Percentiles rank a stretch among this genome's conserved stretches.
Conservation (phyloP, 2,113 vertebrate species). For the Crotalus tigris region DNA sequence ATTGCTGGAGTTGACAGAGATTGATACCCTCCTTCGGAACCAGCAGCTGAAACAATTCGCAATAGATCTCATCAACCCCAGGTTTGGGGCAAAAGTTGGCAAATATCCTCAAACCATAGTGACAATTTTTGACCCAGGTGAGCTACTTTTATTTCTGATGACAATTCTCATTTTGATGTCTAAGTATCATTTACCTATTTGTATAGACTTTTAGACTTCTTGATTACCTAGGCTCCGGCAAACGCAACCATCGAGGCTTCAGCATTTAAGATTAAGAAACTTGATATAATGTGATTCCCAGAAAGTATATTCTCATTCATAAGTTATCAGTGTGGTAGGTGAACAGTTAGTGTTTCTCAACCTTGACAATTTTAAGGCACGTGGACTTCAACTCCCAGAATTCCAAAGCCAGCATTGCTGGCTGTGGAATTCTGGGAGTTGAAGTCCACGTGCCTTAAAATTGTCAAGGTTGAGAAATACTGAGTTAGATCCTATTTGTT, state of each 20-base stretch:
- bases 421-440: too few relatives aligned
- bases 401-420: too few relatives aligned
- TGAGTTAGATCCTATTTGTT: not conserved
- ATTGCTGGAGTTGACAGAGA: slow-evolving; percentile 82
- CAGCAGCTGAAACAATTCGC: slow-evolving; percentile 84
- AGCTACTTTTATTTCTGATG: not conserved
- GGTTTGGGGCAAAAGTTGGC: slow-evolving; percentile 85
- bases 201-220: not conserved
- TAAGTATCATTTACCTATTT: not conserved
- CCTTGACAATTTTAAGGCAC: too few relatives aligned
- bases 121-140: slow-evolving; percentile 84
- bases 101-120: slow-evolving; percentile 82
- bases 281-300: not conserved
- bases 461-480: too few relatives aligned
- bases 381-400: too few relatives aligned
- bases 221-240: not conserved
- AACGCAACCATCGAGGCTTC: not conserved
- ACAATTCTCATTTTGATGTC: not conserved
- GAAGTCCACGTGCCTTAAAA: too few relatives aligned
- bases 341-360: not conserved
- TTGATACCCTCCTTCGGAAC: slow-evolving; percentile 80
- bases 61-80: slow-evolving; percentile 88
- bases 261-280: not conserved
- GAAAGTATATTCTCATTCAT: not conserved
- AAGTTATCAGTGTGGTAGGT: not conserved